Base-by-base conservation (phyloP, 2,888 invertebrate species). In the Zygaena filipendulae region DNA sequence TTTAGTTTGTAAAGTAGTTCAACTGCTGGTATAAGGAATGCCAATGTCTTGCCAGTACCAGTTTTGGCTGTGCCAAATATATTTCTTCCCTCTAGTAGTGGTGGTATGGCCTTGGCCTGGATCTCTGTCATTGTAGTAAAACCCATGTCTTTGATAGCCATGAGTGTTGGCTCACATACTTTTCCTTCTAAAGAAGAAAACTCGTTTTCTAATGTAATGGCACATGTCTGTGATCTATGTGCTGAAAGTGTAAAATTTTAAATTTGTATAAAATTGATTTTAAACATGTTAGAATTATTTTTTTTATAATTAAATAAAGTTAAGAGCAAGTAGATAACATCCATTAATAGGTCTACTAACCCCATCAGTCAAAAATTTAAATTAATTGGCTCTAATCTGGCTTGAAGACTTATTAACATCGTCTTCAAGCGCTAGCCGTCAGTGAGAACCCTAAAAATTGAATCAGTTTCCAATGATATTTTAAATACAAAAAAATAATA, bases 91-190 rank as follows among this genome's bases (percentile, higher is more conserved):
- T 96, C 93, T 6, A 98, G 67, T 19, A 97, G 70, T 9, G 90
- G 88, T 1, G 95, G 95, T 53, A 98, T 92, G 0, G 93, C 83
- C 57, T 90, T 91, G 0, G 93, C 88, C 63, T 92, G 97, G 48
- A 98, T 97, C 72, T 96, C 94, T 3, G 97, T 98, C 95, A 98
- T 94, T 12, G 87, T 87, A 3, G 84, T 87, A 59, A 97, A 97
- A 2, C 95, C 96, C 96, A 98, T 95, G 21, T 94, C 92, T 26
- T 81, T 77, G 24, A 97, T 84, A 1, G 87, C 95, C 66, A 89
- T 88, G n/a, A 94, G 58, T 0, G 95, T 94, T 19, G 86, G 81
- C 44, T 93, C 92, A 43, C 91, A 91, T 1, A 96, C 87, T 53
- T 81, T 84, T 2, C 82, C 87, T 50, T 85, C 82, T 0, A 85